Evolutionary conservation across 2,888 invertebrate genomes (phyloP).

Genomic region (Diloba caeruleocephala): DNA sequence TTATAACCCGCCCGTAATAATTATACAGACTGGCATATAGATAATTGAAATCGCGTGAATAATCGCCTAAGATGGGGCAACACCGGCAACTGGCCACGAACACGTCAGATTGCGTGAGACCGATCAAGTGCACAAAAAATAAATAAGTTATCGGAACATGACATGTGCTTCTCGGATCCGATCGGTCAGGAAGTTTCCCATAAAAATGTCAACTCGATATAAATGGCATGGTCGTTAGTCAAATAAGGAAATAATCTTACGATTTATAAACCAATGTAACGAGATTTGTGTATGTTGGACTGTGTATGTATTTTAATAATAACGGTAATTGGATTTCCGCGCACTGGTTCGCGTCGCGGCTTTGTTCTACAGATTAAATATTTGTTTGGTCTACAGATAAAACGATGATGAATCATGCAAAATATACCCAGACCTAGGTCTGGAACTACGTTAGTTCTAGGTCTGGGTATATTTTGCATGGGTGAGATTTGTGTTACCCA

Average conservation of each 20-base stretch:
- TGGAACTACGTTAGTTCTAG: too few species aligned
- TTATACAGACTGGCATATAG: slow-evolving; percentile 71
- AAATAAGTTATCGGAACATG: slow-evolving; percentile 64
- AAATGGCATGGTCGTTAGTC: slow-evolving; percentile 34
- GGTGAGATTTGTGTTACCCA: too few species aligned
- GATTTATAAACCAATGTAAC: slow-evolving; percentile 2
- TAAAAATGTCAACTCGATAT: slow-evolving; percentile 48
- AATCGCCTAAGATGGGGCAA: slow-evolving; percentile 69
- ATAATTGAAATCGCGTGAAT: slow-evolving; percentile 80
- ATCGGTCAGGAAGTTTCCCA: slow-evolving; percentile 44
- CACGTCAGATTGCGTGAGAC: slow-evolving; percentile 80
- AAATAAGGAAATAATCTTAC: slow-evolving; percentile 24
- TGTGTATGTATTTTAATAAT: neutral
- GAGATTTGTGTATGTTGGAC: slow-evolving; percentile 3
- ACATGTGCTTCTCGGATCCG: slow-evolving; percentile 67
- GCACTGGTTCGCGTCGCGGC: too few species aligned
- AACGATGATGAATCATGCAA: too few species aligned
- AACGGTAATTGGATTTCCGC: too few species aligned
- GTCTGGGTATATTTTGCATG: too few species aligned
- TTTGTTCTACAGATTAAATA: too few species aligned
- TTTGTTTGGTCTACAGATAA: too few species aligned
- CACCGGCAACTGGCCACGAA: slow-evolving; percentile 64
- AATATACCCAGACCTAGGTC: too few species aligned
- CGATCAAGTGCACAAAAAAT: slow-evolving; percentile 55
- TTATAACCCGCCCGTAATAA: slow-evolving; percentile 64